phyloP scores from a whole-genome alignment of 2,113 vertebrate species.

The Lophius piscatorius region DNA sequence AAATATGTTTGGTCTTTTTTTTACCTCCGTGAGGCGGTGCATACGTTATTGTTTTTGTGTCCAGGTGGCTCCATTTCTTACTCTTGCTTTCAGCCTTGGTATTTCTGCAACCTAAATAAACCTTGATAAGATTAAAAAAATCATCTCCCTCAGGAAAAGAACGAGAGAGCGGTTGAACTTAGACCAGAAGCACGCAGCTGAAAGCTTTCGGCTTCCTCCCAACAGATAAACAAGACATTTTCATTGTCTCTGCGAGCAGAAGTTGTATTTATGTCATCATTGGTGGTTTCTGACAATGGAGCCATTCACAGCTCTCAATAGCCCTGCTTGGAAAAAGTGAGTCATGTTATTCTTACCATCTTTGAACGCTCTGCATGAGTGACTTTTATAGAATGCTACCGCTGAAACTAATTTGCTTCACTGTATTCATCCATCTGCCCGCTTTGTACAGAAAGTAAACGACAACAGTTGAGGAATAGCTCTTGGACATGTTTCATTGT shows the following conservation, averaged over 20 bases:
- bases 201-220: conserved; percentile 35
- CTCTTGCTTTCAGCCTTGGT: conserved; percentile 2
- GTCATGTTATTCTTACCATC: conserved; percentile 15
- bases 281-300: conserved; percentile 25
- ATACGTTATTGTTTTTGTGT: background rate
- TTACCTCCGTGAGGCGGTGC: too few relatives aligned
- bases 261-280: conserved; percentile 40
- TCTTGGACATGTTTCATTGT: background rate
- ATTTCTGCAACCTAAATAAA: conserved; percentile 2
- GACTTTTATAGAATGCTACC: conserved; percentile 10
- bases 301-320: conserved; percentile 7
- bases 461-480: background rate
- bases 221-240: conserved; percentile 28
- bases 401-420: conserved; percentile 13
- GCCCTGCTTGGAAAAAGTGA: conserved; percentile 6
- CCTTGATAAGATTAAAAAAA: too few relatives aligned
- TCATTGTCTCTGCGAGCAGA: conserved; percentile 22
- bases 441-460: background rate
- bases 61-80: background rate
- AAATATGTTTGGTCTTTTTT: background rate
- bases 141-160: too few relatives aligned
- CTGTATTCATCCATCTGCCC: conserved; percentile 4
- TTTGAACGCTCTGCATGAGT: conserved; percentile 18
- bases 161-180: conserved; percentile 1
- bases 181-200: conserved; percentile 19